Evolutionary conservation across 2,113 vertebrate species (phyloP).

Genomic region (Rostratula benghalensis): DNA sequence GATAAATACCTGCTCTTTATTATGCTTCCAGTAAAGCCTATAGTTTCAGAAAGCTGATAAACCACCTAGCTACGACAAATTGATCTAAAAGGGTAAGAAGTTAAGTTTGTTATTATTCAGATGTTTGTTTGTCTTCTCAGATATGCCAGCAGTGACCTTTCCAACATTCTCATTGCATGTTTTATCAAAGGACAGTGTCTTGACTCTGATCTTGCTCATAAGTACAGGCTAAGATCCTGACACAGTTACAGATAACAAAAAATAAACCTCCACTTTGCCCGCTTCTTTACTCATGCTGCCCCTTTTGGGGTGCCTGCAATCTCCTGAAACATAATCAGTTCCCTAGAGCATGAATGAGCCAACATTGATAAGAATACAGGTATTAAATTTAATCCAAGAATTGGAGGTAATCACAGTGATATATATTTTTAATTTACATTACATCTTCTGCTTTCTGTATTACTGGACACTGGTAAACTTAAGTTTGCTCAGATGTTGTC

Average conservation of each 20-base stretch:
- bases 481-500: background rate
- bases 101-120: background rate
- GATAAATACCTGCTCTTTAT: background rate
- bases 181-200: background rate
- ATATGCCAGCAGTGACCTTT: background rate
- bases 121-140: background rate
- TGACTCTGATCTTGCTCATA: background rate
- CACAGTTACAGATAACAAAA: background rate
- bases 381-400: background rate
- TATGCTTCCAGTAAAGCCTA: background rate
- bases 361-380: background rate
- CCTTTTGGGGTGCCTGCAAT: background rate
- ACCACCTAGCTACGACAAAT: background rate
- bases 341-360: background rate
- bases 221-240: background rate
- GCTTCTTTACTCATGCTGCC: background rate
- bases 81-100: background rate
- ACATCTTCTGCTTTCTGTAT: background rate
- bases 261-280: background rate
- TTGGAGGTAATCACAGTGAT: background rate
- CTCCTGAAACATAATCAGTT: background rate
- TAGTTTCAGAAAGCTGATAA: background rate
- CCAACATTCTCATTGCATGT: background rate
- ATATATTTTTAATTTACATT: background rate
- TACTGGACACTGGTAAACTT: background rate